These are phyloP conservation scores for Pardalotus punctatus DNA, from an alignment of 2,113 vertebrate genomes.

Conservation along the genomic window DNA sequence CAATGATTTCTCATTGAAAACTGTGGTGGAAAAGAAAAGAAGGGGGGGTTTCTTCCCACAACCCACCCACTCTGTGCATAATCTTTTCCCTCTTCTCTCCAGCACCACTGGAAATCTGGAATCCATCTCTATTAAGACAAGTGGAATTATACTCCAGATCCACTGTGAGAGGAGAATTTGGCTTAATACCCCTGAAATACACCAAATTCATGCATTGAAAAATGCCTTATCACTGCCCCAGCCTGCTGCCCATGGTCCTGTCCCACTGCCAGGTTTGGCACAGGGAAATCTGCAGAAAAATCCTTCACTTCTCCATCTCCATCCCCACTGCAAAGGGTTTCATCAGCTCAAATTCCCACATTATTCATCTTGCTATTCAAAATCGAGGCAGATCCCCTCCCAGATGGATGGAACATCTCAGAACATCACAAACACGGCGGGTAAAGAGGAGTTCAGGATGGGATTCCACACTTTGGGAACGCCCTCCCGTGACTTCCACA, in stretches of 20 bases:
- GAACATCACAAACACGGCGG: not conserved
- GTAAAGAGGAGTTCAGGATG: not conserved
- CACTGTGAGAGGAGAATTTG: not conserved
- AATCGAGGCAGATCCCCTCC: not conserved
- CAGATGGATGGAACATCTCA: not conserved
- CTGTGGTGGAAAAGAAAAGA: not conserved
- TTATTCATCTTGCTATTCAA: not conserved
- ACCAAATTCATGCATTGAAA: not conserved
- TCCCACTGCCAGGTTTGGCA: not conserved
- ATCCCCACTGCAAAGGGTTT: not conserved
- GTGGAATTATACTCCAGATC: not conserved
- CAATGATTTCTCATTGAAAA: not conserved
- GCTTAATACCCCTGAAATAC: not conserved
- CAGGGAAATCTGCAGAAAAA: not conserved
- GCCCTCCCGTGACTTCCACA: not conserved
- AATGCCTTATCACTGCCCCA: not conserved
- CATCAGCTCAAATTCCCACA: not conserved
- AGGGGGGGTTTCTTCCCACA: not conserved
- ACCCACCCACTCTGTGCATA: not conserved
- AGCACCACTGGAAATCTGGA: not conserved
- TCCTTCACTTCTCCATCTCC: not conserved
- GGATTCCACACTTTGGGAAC: not conserved
- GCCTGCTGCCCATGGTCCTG: not conserved
- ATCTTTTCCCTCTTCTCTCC: not conserved
- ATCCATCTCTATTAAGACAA: constrained; percentile 17